Evolutionary conservation across 2,888 invertebrate genomes (phyloP).

Genomic region (Nomada lathburiana): DNA sequence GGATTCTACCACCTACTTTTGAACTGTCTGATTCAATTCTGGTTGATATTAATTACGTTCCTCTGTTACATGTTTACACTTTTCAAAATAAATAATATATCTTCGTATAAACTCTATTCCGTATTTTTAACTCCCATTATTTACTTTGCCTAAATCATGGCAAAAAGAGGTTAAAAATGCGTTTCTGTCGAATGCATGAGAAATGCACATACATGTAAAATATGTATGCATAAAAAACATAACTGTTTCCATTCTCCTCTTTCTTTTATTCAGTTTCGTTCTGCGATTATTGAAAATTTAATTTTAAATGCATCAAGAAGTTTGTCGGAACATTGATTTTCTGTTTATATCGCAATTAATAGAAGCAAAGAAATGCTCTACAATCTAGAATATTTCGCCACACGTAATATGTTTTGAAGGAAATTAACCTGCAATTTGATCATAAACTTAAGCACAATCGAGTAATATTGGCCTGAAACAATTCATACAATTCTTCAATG

Average conservation of each 20-base stretch:
- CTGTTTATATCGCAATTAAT: not conserved
- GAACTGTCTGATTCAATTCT: slow-evolving; percentile 24
- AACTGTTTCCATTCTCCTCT: slow-evolving; percentile 6
- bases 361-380: not conserved
- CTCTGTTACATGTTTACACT: not conserved
- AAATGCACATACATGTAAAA: slow-evolving; percentile 50
- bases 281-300: slow-evolving; percentile 10
- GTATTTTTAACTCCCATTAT: slow-evolving; percentile 1
- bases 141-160: not conserved
- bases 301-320: slow-evolving; percentile 35
- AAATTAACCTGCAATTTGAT: not conserved
- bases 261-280: slow-evolving; percentile 15
- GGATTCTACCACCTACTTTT: slow-evolving; percentile 5
- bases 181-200: slow-evolving; percentile 41
- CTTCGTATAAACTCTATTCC: slow-evolving; percentile 1
- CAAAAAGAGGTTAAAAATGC: slow-evolving; percentile 57
- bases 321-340: not conserved
- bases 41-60: not conserved
- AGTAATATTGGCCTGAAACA: slow-evolving; percentile 2
- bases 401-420: not conserved
- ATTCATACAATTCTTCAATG: slow-evolving; percentile 18
- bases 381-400: slow-evolving; percentile 2
- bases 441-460: slow-evolving; percentile 12
- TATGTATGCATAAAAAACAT: slow-evolving; percentile 51
- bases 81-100: slow-evolving; percentile 4